Conservation (phyloP, 2,797 vertebrate species). For the Morus bassanus region DNA sequence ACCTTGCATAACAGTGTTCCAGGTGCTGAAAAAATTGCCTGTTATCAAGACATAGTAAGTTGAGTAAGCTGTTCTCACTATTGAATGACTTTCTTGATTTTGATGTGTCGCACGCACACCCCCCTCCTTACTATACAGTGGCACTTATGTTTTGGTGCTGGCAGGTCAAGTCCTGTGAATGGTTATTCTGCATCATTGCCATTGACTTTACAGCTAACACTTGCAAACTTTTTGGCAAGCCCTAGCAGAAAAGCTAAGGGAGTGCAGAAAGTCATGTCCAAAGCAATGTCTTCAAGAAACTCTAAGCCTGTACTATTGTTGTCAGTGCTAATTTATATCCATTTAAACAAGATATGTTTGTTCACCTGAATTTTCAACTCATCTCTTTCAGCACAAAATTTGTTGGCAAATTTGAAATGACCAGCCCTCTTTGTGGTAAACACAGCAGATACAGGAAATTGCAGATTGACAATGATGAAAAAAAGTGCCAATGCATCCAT, state of each 20-base stretch:
- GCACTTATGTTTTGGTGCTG: background rate
- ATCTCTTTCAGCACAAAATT: background rate
- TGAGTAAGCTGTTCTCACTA: background rate
- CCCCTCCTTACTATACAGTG: accelerated
- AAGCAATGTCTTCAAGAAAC: background rate
- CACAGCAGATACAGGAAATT: background rate
- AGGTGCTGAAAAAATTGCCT: background rate
- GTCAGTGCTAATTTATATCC: background rate
- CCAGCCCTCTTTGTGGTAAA: background rate
- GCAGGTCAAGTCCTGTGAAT: background rate
- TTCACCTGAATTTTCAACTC: background rate
- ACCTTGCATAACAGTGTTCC: background rate
- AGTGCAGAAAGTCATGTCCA: background rate
- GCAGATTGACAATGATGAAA: background rate
- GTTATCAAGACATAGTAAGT: background rate
- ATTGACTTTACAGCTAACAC: background rate
- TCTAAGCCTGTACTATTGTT: background rate
- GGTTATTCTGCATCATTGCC: background rate
- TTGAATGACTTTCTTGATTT: background rate
- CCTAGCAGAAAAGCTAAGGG: background rate
- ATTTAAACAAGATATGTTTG: background rate
- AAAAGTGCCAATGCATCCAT: background rate
- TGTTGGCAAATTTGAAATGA: background rate
- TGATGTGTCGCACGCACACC: background rate
- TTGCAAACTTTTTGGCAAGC: background rate